Evolutionary conservation across 2,888 invertebrate genomes (phyloP), one percentile per base, ranked within the genome.

Genomic region (Pseudeuparius sepicola): DNA sequence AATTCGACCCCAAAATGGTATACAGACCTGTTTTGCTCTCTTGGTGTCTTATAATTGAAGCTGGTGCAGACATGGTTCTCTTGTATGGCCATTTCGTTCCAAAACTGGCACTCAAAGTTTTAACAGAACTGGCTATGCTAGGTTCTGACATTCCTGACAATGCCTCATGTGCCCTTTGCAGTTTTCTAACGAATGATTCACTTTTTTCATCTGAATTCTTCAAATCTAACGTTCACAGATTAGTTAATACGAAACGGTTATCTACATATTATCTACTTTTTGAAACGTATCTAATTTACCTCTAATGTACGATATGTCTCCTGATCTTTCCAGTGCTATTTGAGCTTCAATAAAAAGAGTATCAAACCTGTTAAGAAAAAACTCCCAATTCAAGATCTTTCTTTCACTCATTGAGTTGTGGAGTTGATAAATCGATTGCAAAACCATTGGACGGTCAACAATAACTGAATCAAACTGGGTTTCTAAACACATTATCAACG

Each of bases 401-500:
- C 93, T 72, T 59, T 94, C 89, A 48, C 85, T 85, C 16, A 97
- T 72, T 2, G 89, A 84, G 59, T 92, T 93, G 58, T 93, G 89
- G 4, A 99, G 71, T 58, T 96, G 89, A 60, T 92, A 90, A 34
- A 98, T 73, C 2, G 90, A 87, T 60, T 96, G 93, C 24, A 99
- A 71, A 16, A 99, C 88, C 75, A 97, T 86, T 1, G 96, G 93
- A 24, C 98, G 75, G 63, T 98, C 98, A 39, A 89, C 82, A 40
- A 96, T 92, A 42, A 97, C 93, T 40, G 87, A 75, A 68, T 98
- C 98, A 66, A 98, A 98, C 67, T 98, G 97, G 1, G 89, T 86
- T 69, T 98, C 97, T 65, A 98, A 66, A 61, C 97, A 97, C 70
- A 84, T 79, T 39, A 92, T 77, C 43, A 94, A 69, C 37, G 89